These are phyloP conservation scores for Macroglossus sobrinus DNA, from an alignment of 2,113 vertebrate species.

Conservation along the genomic window DNA sequence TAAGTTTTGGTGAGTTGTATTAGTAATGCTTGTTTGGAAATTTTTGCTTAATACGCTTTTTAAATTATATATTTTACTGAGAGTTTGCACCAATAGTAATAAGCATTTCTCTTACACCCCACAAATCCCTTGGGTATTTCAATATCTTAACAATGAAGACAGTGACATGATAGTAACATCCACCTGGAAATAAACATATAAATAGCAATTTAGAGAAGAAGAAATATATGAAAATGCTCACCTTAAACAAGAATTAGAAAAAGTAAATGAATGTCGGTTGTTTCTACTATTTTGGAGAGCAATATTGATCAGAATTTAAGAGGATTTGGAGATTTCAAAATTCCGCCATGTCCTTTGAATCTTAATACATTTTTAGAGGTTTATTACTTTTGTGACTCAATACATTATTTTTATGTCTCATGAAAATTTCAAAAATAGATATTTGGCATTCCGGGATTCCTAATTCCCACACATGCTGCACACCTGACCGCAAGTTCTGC, in stretches of 20 bases:
- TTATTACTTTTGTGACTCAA: background rate
- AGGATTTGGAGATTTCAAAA: background rate
- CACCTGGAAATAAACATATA: background rate
- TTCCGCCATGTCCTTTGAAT: background rate
- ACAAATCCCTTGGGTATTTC: background rate
- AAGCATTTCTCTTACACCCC: background rate
- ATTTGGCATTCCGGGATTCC: background rate
- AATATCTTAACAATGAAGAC: background rate
- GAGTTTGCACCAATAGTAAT: background rate
- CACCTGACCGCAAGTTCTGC: background rate
- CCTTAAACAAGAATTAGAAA: background rate
- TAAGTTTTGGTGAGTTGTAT: background rate
- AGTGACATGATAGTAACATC: background rate
- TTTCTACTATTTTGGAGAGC: background rate
- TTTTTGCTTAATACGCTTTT: background rate
- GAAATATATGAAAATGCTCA: background rate
- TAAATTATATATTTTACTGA: background rate
- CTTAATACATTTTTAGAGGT: background rate
- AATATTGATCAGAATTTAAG: background rate
- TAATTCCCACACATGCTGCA: background rate
- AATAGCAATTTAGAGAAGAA: background rate
- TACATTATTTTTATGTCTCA: background rate
- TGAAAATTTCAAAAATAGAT: background rate
- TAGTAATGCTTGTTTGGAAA: background rate
- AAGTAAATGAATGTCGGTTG: background rate